Evolutionary conservation across 2,888 invertebrate species (phyloP).

Genomic region (Phyllotreta cruciferae): DNA sequence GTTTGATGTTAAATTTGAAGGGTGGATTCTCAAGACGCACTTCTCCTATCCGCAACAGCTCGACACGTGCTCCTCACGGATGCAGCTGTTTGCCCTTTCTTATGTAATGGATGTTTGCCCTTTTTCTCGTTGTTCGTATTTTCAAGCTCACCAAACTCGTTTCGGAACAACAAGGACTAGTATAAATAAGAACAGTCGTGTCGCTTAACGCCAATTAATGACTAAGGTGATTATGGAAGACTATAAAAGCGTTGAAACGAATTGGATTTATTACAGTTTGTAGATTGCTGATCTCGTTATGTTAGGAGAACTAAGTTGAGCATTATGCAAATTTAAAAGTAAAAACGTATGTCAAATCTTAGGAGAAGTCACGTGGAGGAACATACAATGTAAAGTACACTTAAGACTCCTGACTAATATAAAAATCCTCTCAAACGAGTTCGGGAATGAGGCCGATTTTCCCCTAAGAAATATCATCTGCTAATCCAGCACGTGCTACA

Average conservation of each 20-base stretch:
- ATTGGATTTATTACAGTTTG: too few relatives aligned
- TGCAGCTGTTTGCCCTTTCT: conserved; percentile 45
- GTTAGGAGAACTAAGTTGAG: too few relatives aligned
- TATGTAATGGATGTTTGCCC: conserved; percentile 19
- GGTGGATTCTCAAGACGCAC: conserved; percentile 27
- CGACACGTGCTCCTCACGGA: conserved; percentile 47
- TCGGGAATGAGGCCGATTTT: conserved; percentile 2
- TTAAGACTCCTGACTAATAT: conserved; percentile 7
- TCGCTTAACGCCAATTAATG: background rate
- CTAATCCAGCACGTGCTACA: conserved; percentile 38
- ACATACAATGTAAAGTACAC: background rate
- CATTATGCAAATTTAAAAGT: too few relatives aligned
- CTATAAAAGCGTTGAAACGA: too few relatives aligned
- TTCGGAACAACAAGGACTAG: conserved; percentile 2
- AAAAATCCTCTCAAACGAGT: conserved; percentile 10
- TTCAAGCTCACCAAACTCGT: conserved; percentile 21
- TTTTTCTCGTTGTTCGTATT: conserved; percentile 19
- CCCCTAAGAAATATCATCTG: conserved; percentile 29
- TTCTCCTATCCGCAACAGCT: conserved; percentile 31
- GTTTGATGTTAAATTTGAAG: conserved; percentile 20
- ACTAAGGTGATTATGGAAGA: too few relatives aligned
- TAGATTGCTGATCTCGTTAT: too few relatives aligned
- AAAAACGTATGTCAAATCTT: too few relatives aligned
- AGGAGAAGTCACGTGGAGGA: background rate
- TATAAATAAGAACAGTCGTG: background rate